Conservation (phyloP, 2,888 invertebrate genomes). For the Drosophila silvestris region DNA sequence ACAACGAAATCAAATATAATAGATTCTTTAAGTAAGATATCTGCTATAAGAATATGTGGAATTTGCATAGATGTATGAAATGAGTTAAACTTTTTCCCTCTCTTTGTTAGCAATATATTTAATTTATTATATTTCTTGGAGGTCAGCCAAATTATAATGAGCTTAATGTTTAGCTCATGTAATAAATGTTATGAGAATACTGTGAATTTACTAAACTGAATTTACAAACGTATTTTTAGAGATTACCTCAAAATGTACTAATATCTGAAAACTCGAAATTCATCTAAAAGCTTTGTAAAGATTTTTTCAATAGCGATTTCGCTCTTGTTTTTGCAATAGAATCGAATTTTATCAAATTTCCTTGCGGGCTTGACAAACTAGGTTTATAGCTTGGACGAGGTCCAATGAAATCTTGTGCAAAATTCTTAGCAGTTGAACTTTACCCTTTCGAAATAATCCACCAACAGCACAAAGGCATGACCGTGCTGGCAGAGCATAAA, state of each 20-base stretch:
- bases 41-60: background rate
- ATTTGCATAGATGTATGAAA: background rate
- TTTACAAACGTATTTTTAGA: background rate
- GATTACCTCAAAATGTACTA: background rate
- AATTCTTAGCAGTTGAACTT: conserved; percentile 27
- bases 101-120: background rate
- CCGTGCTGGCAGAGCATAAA: conserved; percentile 5
- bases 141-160: background rate
- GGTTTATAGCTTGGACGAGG: background rate
- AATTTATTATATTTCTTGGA: background rate
- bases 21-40: background rate
- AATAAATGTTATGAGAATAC: background rate
- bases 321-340: background rate
- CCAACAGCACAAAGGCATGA: conserved; percentile 10
- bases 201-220: background rate
- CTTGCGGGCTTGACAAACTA: background rate
- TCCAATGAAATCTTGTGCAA: conserved; percentile 8
- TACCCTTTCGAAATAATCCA: conserved; percentile 14
- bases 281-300: background rate
- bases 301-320: no score
- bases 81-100: background rate
- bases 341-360: background rate
- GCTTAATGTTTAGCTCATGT: no score
- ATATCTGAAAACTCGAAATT: background rate
- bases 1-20: background rate